phyloP scores from a whole-genome alignment of 1,140 invertebrate species.

The Choristoneura fumiferana region DNA sequence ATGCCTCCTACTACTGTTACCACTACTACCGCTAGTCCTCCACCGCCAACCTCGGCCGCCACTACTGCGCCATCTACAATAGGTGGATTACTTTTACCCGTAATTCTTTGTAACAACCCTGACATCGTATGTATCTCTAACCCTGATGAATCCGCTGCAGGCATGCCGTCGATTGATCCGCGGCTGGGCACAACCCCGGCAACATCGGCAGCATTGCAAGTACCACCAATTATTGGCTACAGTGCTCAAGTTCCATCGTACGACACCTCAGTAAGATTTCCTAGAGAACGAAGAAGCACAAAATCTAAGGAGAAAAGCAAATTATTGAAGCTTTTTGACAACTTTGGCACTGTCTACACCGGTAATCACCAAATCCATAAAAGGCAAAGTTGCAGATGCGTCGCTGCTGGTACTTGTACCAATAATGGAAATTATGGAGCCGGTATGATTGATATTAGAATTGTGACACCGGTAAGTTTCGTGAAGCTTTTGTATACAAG shows the following conservation, averaged over 20 bases:
- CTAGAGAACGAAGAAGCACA: constrained; percentile 51
- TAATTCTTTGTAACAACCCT: constrained; percentile 59
- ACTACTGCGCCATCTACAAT: constrained; percentile 30
- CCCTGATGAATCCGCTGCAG: constrained; percentile 60
- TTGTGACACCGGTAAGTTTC: constrained; percentile 79
- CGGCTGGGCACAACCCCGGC: constrained; percentile 61
- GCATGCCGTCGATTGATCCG: constrained; percentile 59
- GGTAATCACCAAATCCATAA: constrained; percentile 53
- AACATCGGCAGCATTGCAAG: constrained; percentile 47
- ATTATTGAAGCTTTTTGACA: constrained; percentile 27
- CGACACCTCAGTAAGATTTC: constrained; percentile 54
- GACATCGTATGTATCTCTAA: constrained; percentile 64
- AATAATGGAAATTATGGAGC: constrained; percentile 55
- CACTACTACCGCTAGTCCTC: constrained; percentile 22
- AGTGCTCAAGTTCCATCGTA: constrained; percentile 46
- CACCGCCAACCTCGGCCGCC: constrained; percentile 23
- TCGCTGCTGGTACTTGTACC: constrained; percentile 61
- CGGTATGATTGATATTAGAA: constrained; percentile 80
- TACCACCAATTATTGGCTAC: constrained; percentile 56
- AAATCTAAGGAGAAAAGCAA: constrained; percentile 8
- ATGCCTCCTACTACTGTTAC: constrained; percentile 18
- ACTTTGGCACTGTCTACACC: constrained; percentile 8
- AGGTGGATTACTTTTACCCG: constrained; percentile 48
- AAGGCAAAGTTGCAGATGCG: constrained; percentile 67
- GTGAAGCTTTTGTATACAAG: not conserved